phyloP scores from a whole-genome alignment of 2,113 vertebrate species.

The Oxygymnocypris stewartii region DNA sequence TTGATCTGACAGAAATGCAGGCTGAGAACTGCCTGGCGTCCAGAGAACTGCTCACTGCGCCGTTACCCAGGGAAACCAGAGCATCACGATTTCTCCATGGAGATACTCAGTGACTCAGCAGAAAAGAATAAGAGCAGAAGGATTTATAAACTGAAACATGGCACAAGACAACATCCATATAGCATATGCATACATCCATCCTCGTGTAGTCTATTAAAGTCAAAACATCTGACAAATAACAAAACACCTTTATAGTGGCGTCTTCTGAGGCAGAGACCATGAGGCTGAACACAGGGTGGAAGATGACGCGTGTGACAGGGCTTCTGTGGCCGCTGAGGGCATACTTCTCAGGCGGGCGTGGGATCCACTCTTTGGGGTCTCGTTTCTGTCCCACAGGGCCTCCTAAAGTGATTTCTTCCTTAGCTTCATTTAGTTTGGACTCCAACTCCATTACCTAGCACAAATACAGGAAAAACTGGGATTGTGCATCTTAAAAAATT shows the following conservation, averaged over 20 bases:
- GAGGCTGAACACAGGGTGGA: constrained; percentile 98
- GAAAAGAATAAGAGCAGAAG: constrained; percentile 54
- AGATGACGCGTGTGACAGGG: constrained; percentile 96
- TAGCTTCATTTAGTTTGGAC: constrained; percentile 97
- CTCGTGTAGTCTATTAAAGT: not conserved
- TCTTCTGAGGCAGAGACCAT: constrained; percentile 99
- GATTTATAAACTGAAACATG: not conserved
- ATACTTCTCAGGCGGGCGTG: constrained; percentile 96
- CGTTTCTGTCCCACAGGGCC: constrained; percentile 93
- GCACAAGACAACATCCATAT: not conserved
- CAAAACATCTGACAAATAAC: not conserved
- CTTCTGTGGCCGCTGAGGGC: constrained; percentile 94
- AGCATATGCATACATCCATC: constrained; percentile 25
- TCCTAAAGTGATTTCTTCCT: constrained; percentile 97
- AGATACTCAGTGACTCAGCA: constrained; percentile 71
- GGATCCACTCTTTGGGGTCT: constrained; percentile 99
- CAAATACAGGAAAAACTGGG: not conserved
- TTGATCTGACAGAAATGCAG: not conserved
- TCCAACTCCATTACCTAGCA: constrained; percentile 97
- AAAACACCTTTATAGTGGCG: constrained; percentile 94
- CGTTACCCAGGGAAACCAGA: constrained; percentile 65
- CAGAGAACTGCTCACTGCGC: constrained; percentile 45
- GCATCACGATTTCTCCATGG: constrained; percentile 62
- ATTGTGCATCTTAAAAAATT: not conserved
- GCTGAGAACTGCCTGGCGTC: constrained; percentile 18